Base-by-base conservation (phyloP, 2,797 vertebrate genomes). In the Parambassis ranga region DNA sequence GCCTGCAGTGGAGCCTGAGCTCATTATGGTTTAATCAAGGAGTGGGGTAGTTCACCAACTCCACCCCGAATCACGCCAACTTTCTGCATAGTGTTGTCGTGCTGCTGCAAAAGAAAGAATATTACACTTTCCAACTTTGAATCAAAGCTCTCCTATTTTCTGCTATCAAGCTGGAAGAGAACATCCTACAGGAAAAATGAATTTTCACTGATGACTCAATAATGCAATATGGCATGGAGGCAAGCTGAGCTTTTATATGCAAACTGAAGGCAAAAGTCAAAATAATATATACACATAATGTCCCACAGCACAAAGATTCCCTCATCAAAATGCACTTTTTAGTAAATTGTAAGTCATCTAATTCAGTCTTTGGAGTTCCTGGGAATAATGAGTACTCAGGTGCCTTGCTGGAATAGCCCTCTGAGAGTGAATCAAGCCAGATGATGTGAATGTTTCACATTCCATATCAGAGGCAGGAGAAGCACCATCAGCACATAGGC, bases 21-120 rank as follows among this genome's bases (percentile, higher is more conserved):
- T 82, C 71, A 68, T 79, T 74, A 63, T 20, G 68, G 10, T 66
- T 65, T 68, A 61, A 87, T 75, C 19, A 76, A 49, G 38, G 47
- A 50, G 31, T 39, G 50, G 59, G 20, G 43, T n/a, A 65, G 41
- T 63, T 62, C 2, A 46, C 39, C 30, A 56, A 69, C 75, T 74
- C 74, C 61, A 41, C 51, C 71, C 62, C 37, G 30, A 61, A 59
- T 47, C 50, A 72, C 23, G 39, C 18, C 39, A 68, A 81, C 62
- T 83, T 85, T 51, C 31, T 44, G 3, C 19, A 19, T n/a, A 30
- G 19, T 32, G 39, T 4, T 58, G 6, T 11, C 23, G 2, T 23
- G 39, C 9, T 49, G 3, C 33, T 22, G 10, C 5, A 22, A 55
- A 38, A 60, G 11, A 14, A 35, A 13, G 3, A n/a, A 27, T 18